These are phyloP conservation scores for Rhinolophus ferrumequinum DNA, from an alignment of 2,113 vertebrate genomes.

Conservation along the genomic window DNA sequence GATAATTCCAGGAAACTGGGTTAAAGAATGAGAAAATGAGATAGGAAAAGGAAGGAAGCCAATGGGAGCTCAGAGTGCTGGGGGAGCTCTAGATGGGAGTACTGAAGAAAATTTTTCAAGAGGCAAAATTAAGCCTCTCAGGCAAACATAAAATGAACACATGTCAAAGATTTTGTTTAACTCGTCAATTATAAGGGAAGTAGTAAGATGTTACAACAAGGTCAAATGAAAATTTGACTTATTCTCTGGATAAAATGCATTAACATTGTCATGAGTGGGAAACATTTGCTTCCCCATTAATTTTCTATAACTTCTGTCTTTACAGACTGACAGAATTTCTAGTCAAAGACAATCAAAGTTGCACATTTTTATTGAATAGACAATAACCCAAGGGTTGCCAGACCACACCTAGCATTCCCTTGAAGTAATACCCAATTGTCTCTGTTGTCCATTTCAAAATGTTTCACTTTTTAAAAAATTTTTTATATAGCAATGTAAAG, in stretches of 20 bases:
- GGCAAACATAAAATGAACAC: neutral
- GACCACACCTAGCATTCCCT: neutral
- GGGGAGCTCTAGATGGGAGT: neutral
- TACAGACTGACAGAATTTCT: neutral
- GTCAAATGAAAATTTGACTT: constrained; percentile 7
- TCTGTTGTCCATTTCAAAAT: neutral
- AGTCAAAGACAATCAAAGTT: neutral
- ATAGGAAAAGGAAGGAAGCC: neutral
- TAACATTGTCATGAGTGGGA: neutral
- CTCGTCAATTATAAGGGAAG: neutral
- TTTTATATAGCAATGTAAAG: neutral
- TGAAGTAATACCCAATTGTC: neutral
- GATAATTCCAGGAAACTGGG: neutral
- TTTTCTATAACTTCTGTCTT: neutral
- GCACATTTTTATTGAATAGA: neutral
- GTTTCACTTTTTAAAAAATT: neutral
- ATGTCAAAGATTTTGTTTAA: neutral
- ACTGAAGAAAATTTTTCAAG: neutral
- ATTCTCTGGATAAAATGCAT: neutral
- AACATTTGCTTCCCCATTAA: neutral
- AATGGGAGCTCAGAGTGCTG: neutral
- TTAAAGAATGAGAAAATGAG: neutral
- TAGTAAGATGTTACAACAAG: neutral
- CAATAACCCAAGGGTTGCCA: neutral
- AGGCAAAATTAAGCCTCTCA: neutral